Evolutionary conservation across 2,888 invertebrate genomes (phyloP).

Genomic region (Leptogaster cylindrica): DNA sequence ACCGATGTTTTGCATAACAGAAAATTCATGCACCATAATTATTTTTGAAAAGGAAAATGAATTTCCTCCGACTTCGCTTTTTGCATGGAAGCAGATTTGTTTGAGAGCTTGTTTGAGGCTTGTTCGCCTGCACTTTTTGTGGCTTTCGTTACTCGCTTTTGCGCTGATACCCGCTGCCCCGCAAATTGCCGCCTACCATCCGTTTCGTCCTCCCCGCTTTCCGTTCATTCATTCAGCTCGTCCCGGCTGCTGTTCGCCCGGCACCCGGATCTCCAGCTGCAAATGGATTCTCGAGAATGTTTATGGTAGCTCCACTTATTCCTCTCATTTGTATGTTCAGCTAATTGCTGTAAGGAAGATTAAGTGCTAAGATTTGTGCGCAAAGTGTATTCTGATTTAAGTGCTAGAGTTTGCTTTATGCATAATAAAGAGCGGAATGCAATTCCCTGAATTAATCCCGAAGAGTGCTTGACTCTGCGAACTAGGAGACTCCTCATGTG

Average conservation of each 20-base stretch:
- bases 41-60: conserved; percentile 39
- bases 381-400: conserved; percentile 37
- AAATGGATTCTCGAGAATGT: conserved; percentile 28
- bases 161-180: background rate
- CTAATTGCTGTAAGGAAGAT: conserved; percentile 40
- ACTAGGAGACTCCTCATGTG: background rate
- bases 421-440: conserved; percentile 28
- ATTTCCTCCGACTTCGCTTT: conserved; percentile 8
- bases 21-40: conserved; percentile 32
- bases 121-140: conserved; percentile 24
- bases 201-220: background rate
- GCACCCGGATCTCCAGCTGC: background rate
- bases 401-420: conserved; percentile 28
- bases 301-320: conserved; percentile 35
- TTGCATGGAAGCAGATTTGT: conserved; percentile 18
- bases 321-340: conserved; percentile 40
- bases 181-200: background rate
- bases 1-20: conserved; percentile 36
- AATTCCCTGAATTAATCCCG: conserved; percentile 14
- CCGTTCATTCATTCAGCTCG: background rate
- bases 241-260: background rate
- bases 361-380: conserved; percentile 38
- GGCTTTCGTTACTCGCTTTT: background rate
- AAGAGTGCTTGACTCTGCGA: conserved; percentile 6
- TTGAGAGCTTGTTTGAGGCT: conserved; percentile 31